phyloP scores from a whole-genome alignment of 2,797 vertebrate genomes.

The Manis javanica region DNA sequence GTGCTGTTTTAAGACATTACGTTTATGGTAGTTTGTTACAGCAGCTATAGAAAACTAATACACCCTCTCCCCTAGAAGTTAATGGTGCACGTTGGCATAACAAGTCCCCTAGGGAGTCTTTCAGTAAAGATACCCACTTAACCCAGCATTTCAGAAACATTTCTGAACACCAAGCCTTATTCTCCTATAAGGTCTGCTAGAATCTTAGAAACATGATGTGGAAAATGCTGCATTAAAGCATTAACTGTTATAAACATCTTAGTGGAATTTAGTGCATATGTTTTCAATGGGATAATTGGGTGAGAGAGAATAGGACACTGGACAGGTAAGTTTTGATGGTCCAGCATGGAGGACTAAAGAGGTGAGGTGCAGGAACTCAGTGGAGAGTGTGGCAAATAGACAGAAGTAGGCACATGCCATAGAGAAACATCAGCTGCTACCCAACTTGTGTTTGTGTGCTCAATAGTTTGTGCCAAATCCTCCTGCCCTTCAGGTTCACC shows the following conservation, averaged over 20 bases:
- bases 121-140: background rate
- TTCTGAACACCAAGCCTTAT: background rate
- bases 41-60: background rate
- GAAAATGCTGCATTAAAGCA: background rate
- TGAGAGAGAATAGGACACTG: background rate
- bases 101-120: background rate
- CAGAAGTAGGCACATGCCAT: background rate
- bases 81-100: background rate
- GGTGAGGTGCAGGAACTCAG: background rate
- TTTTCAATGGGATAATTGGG: background rate
- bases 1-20: background rate
- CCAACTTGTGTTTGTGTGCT: background rate
- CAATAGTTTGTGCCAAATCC: background rate
- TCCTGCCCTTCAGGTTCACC: background rate
- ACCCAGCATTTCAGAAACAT: slow-evolving; percentile 28
- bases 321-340: background rate
- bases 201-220: background rate
- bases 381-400: background rate
- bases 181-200: background rate
- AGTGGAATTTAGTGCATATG: background rate
- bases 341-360: background rate
- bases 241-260: background rate
- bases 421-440: background rate
- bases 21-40: background rate
- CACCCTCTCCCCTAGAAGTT: background rate